Base-by-base conservation (phyloP, 2,888 invertebrate species). In the Lasioglossum morio region DNA sequence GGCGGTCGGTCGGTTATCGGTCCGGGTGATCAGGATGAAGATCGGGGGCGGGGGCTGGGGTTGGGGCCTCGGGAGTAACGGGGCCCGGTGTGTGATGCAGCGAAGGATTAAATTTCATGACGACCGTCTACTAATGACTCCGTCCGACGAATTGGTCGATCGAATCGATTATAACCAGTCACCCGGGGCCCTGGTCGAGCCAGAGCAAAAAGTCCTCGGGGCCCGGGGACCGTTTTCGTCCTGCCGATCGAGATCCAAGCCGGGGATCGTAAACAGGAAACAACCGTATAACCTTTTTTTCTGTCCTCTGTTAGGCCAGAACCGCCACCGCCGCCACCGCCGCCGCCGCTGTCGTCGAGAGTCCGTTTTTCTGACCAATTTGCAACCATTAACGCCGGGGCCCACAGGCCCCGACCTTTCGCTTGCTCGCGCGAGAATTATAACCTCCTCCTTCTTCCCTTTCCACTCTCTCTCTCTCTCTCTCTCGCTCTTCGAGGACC, bases 301-400 rank as follows among this genome's bases (percentile, higher is more conserved):
- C 37, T 37, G 4, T 37, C 23, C 23, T 37, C 37, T 23, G 34
- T 40, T 69, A 53, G 34, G 23, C 12, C 69, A 12, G 23, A 37
- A 19, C 30, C 66, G 16, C 30, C 66, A 16, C 30, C 66, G 19
- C 69, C 34, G 3, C 34, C 37, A 23, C 8, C 23, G 3, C 34
- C 37, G 37, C 8, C 23, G 37, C 69, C 69, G 34, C 40, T 69
- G 66, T 34, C 34, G 34, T 34, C 34, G 34, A 34, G 69, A 69
- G 79, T 87, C 80, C 91, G 88, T 92, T 93, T 93, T 93, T 92
- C 93, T 92, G 93, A 88, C 88, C 92, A 93, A 93, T 93, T 93
- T 93, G 92, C 91, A 92, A 90, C 92, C 90, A 93, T 93, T 93
- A 93, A 91, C 91, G 88, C 88, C 85, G 84, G 37, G 66, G 30